Percentiles rank a stretch among this genome's conserved stretches.
These are phyloP conservation scores for Brachyopa scutellaris DNA, from an alignment of 2,888 invertebrate genomes.

Conservation along the genomic window DNA sequence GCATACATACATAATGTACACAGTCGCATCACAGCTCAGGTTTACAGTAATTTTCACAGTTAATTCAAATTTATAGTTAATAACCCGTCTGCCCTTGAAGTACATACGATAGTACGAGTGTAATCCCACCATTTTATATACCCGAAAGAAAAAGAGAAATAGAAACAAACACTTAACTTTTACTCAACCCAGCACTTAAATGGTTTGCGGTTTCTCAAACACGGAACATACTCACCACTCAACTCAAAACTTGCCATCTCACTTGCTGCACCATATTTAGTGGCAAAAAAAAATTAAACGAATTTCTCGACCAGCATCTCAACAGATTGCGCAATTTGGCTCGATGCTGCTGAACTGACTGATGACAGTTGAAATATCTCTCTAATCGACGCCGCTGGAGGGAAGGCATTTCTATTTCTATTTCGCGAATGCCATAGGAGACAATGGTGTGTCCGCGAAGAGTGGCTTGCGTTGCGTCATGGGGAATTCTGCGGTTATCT, in stretches of 20 bases:
- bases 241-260: neutral
- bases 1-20: no score
- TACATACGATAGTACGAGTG: no score
- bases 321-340: neutral
- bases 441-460: no score
- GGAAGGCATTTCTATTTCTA: neutral
- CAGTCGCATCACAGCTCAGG: neutral
- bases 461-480: conserved; percentile 35
- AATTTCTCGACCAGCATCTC: neutral
- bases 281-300: neutral
- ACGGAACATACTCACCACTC: conserved; percentile 36
- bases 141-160: neutral
- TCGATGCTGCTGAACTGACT: conserved; percentile 14
- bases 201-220: conserved; percentile 21
- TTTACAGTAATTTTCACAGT: conserved; percentile 2
- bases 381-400: conserved; percentile 17
- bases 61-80: conserved; percentile 31
- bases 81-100: conserved; percentile 38
- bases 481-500: conserved; percentile 8
- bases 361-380: neutral
- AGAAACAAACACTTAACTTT: conserved; percentile 13
- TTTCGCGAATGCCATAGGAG: conserved; percentile 8
- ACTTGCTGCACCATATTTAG: conserved; percentile 14
- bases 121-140: conserved; percentile 4
- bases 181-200: conserved; percentile 17